phyloP scores from a whole-genome alignment of 2,888 invertebrate species.

The Mactromeris polynyma region DNA sequence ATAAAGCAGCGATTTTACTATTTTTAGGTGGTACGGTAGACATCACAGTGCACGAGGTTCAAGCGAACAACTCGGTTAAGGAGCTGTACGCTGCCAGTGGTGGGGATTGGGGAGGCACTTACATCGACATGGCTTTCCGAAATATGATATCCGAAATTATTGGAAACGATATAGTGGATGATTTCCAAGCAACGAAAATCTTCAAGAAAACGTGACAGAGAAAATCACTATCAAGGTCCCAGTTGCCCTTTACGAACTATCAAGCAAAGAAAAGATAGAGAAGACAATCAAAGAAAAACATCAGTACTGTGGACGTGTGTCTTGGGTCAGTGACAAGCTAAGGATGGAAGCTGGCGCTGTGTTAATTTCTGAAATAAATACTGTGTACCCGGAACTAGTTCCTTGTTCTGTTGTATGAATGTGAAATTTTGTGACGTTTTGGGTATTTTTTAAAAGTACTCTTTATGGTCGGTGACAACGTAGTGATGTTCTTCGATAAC shows the following conservation, averaged over 20 bases:
- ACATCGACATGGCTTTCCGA: constrained; percentile 56
- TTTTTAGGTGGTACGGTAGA: constrained; percentile 57
- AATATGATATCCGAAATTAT: constrained; percentile 49
- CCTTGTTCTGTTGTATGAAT: no score
- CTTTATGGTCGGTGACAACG: no score
- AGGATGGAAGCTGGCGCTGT: constrained; percentile 46
- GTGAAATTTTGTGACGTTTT: no score
- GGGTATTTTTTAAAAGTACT: no score
- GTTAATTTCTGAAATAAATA: no score
- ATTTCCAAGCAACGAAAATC: constrained; percentile 33
- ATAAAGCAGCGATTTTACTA: background rate
- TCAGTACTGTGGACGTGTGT: constrained; percentile 41
- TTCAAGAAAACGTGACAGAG: constrained; percentile 37
- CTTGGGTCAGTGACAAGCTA: constrained; percentile 49
- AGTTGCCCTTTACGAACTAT: constrained; percentile 31
- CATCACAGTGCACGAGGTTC: constrained; percentile 61
- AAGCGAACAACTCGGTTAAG: constrained; percentile 31
- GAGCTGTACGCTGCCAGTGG: constrained; percentile 60
- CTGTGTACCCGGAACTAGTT: no score
- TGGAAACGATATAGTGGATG: constrained; percentile 46
- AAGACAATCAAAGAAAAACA: constrained; percentile 29
- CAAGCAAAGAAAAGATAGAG: constrained; percentile 38
- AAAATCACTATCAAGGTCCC: constrained; percentile 55
- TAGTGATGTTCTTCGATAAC: no score
- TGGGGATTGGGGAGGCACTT: constrained; percentile 60